phyloP scores from a whole-genome alignment of 2,113 vertebrate genomes.

The Sinocyclocheilus maitianheensis region DNA sequence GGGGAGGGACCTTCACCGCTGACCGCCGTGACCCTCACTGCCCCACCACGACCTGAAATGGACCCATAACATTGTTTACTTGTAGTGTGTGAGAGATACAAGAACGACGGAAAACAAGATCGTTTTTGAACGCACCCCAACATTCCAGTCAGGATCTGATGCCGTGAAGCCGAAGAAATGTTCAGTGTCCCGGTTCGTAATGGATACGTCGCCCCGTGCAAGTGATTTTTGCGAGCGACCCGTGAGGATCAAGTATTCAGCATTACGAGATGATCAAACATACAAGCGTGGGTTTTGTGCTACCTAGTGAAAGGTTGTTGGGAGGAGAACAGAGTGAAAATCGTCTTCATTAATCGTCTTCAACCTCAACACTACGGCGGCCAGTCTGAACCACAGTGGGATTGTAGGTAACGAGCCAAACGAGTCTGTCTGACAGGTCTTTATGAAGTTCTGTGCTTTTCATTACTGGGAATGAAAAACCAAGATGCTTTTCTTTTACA shows the following conservation, averaged over 20 bases:
- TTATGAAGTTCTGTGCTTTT: constrained; percentile 8
- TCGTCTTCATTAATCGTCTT: background rate
- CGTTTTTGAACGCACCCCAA: constrained; percentile 53
- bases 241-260: constrained; percentile 24
- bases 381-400: too few relatives aligned
- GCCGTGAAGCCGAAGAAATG: constrained; percentile 4
- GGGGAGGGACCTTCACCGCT: constrained; percentile 68
- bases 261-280: constrained; percentile 31
- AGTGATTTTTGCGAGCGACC: background rate
- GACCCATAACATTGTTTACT: constrained; percentile 65
- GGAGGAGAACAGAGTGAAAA: background rate
- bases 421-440: background rate
- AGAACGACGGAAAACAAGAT: background rate
- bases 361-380: background rate
- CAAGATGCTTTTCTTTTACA: constrained; percentile 41
- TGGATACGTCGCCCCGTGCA: background rate
- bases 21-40: constrained; percentile 18
- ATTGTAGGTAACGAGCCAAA: background rate
- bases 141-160: constrained; percentile 54
- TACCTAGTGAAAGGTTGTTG: constrained; percentile 1
- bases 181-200: background rate
- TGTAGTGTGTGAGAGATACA: constrained; percentile 48
- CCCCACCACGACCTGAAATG: background rate
- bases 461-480: constrained; percentile 29
- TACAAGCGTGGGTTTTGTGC: background rate